Conservation (phyloP, 2,113 vertebrate genomes). For the Machaerirhynchus nigripectus region DNA sequence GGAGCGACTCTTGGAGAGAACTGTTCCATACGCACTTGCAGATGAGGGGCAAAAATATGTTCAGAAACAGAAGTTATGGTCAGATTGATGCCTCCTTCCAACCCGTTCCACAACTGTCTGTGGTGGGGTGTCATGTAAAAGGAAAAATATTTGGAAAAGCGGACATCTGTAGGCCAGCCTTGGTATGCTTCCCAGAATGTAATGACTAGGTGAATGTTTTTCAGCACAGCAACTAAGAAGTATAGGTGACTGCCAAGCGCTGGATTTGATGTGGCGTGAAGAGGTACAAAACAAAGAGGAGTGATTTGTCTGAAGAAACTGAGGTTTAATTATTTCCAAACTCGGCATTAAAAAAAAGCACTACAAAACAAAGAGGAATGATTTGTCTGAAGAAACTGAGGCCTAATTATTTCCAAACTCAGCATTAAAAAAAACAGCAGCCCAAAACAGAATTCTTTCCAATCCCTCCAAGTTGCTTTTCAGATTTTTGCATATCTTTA, state of each 20-base stretch:
- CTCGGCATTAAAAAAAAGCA: not conserved
- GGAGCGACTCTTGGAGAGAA: not conserved
- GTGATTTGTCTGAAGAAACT: slow-evolving; percentile 4
- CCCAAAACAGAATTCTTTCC: not conserved
- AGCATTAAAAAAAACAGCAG: not conserved
- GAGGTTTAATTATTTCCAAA: slow-evolving; percentile 29
- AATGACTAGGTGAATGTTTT: slow-evolving; percentile 68
- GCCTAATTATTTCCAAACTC: not conserved
- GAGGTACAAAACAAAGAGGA: slow-evolving; percentile 37
- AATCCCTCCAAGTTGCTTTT: not conserved
- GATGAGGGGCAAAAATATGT: slow-evolving; percentile 7
- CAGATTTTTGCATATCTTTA: not conserved
- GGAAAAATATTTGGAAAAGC: slow-evolving; percentile 51
- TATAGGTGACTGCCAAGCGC: slow-evolving; percentile 50
- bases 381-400: not conserved
- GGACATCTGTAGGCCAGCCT: slow-evolving; percentile 57
- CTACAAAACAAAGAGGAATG: slow-evolving; percentile 4
- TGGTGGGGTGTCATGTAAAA: slow-evolving; percentile 62
- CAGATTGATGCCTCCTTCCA: slow-evolving; percentile 39
- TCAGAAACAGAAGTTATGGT: slow-evolving; percentile 22
- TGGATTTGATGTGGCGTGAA: slow-evolving; percentile 20
- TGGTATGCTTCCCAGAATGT: slow-evolving; percentile 61
- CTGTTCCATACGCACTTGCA: not conserved
- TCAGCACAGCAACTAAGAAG: not conserved
- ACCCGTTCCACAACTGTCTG: slow-evolving; percentile 22